These are phyloP conservation scores for Streptopelia turtur DNA, from an alignment of 2,797 vertebrate genomes.

Conservation along the genomic window DNA sequence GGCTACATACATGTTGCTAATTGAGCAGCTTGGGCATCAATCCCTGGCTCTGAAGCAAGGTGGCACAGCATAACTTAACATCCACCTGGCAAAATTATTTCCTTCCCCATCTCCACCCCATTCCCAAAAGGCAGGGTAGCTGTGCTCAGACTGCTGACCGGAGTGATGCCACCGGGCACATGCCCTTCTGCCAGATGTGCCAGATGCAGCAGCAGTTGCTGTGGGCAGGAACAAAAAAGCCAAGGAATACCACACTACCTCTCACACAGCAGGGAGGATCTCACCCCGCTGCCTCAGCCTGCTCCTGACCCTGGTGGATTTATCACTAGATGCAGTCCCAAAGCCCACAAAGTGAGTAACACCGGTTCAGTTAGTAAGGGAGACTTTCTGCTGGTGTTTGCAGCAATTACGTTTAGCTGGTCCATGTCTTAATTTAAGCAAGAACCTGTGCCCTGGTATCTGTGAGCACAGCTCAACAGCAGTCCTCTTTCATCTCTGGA, in stretches of 20 bases:
- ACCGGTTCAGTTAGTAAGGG: not conserved
- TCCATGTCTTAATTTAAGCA: not conserved
- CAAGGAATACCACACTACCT: not conserved
- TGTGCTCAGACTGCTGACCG: not conserved
- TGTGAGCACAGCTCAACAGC: not conserved
- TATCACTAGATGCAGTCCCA: not conserved
- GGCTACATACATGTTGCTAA: not conserved
- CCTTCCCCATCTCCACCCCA: not conserved
- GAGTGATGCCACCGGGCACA: accelerated
- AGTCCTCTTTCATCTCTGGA: not conserved
- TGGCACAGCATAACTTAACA: not conserved
- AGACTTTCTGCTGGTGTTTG: not conserved
- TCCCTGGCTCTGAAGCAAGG: not conserved
- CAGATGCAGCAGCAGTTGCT: not conserved
- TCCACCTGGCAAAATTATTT: not conserved
- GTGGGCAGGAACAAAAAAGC: accelerated
- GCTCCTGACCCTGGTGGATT: not conserved
- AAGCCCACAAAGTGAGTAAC: not conserved
- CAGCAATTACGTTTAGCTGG: not conserved
- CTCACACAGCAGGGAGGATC: not conserved
- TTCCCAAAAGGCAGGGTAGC: not conserved
- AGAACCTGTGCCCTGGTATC: not conserved
- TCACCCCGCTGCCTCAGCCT: not conserved
- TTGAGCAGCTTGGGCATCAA: not conserved
- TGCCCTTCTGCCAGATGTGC: not conserved